Evolutionary conservation across 2,888 invertebrate genomes (phyloP), one percentile per base, ranked within the genome.

Genomic region (Hyles lineata): DNA sequence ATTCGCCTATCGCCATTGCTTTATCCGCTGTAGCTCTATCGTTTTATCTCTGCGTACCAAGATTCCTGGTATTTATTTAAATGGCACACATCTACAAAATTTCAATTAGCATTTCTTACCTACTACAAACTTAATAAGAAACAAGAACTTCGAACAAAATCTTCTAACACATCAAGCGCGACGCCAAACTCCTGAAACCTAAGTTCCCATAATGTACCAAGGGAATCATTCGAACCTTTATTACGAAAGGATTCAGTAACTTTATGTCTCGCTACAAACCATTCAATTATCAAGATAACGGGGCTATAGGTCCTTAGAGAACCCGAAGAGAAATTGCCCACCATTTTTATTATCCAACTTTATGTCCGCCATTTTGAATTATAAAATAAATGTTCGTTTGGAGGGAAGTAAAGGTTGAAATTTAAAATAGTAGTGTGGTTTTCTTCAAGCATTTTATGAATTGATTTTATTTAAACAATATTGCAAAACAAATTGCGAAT

Each of bases 221-320:
- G 55, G 17, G 19, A n/a, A 55, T 55, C 19, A 55, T 55, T n/a
- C 55, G 5, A 17, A 6, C n/a, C 55, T 55, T 55, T 55, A 55
- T 21, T 19, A 5, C 43, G 21, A 67, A 67, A 67, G 50, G 50
- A 50, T 50, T 25, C 70, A 72, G 73, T n/a, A 67, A 67, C 43
- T 67, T 23, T 67, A 43, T 43, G 43, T 43, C 43, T 23, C 21
- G n/a, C 15, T 63, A 62, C n/a, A 58, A 23, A 50, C 67, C 23
- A 67, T 50, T 50, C 43, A 50, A 67, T 67, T 67, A 67, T 21
- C 67, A 17, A 50, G 21, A 43, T 50, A 17, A 15, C 50, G 11
- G 15, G 17, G 23, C 55, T 43, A 67, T 67, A 23, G 67, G 50
- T 23, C 67, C 67, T 67, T 21, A 7, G 67, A 63, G 67, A 23